phyloP scores from a whole-genome alignment of 2,113 vertebrate species.

The Saccopteryx bilineata region DNA sequence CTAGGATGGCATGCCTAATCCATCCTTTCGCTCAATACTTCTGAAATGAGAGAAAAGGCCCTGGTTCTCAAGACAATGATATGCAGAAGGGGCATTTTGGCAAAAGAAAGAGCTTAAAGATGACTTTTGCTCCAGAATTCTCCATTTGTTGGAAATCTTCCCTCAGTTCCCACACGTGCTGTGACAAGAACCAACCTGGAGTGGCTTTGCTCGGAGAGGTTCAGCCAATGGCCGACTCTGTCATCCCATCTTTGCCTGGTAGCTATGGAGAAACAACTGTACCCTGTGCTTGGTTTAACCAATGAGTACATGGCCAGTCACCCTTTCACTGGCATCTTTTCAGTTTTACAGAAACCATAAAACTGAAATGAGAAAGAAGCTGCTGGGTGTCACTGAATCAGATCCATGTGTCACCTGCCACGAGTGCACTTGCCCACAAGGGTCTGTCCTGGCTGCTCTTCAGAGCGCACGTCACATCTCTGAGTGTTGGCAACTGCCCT shows the following conservation, averaged over 20 bases:
- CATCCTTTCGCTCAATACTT: background rate
- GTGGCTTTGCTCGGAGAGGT: background rate
- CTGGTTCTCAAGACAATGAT: background rate
- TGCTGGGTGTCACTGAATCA: background rate
- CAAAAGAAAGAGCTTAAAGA: background rate
- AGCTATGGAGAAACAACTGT: background rate
- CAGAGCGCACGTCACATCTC: rapidly evolving
- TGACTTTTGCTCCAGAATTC: background rate
- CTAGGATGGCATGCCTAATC: background rate
- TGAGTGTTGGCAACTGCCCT: background rate
- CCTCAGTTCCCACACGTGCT: background rate
- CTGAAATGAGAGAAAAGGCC: background rate
- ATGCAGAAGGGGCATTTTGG: background rate
- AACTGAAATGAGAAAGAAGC: background rate
- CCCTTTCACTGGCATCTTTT: background rate
- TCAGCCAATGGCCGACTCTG: background rate
- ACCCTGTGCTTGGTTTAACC: background rate
- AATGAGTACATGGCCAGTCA: background rate
- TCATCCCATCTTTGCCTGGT: background rate
- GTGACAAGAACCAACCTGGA: background rate
- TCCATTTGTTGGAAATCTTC: background rate
- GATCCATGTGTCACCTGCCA: background rate
- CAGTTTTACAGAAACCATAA: background rate
- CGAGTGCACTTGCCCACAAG: rapidly evolving
- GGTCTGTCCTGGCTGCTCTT: background rate